phyloP scores from a whole-genome alignment of 1,140 invertebrate genomes.

The Drosophila baimaii region DNA sequence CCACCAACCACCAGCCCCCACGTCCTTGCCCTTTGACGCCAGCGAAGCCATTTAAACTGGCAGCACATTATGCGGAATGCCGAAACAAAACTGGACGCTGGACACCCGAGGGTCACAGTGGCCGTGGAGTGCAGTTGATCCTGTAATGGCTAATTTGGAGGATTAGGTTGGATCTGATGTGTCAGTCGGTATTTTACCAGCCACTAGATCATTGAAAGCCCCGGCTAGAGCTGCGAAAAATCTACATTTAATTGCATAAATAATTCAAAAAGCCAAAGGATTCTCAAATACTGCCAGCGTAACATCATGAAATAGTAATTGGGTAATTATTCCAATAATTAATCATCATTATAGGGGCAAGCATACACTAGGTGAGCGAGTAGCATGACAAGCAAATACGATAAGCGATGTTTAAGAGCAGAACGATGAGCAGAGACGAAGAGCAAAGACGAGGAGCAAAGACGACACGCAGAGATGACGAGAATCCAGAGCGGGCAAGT shows the following conservation, averaged over 20 bases:
- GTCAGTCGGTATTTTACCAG: background rate
- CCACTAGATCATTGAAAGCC: background rate
- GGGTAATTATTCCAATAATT: background rate
- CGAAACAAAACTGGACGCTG: constrained; percentile 12
- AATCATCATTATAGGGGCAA: background rate
- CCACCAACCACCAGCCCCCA: background rate
- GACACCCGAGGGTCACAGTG: background rate
- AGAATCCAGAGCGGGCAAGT: background rate
- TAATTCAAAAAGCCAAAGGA: background rate
- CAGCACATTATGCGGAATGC: constrained; percentile 32
- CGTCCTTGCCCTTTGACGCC: constrained; percentile 24
- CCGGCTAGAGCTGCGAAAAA: too few relatives aligned
- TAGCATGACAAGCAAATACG: background rate
- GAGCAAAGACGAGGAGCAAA: too few relatives aligned
- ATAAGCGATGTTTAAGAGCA: too few relatives aligned
- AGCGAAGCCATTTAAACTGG: constrained; percentile 60
- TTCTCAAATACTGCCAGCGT: background rate
- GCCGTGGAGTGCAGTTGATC: background rate
- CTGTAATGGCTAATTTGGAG: background rate
- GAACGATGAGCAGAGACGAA: background rate
- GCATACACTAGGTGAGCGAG: background rate
- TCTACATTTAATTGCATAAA: background rate
- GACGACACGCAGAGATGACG: background rate
- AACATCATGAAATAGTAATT: background rate
- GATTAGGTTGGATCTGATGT: background rate